A percentile compares a stretch with the other conserved stretches of the same genome.
Conservation (phyloP, 2,888 invertebrate genomes). For the Eilema sororculum region DNA sequence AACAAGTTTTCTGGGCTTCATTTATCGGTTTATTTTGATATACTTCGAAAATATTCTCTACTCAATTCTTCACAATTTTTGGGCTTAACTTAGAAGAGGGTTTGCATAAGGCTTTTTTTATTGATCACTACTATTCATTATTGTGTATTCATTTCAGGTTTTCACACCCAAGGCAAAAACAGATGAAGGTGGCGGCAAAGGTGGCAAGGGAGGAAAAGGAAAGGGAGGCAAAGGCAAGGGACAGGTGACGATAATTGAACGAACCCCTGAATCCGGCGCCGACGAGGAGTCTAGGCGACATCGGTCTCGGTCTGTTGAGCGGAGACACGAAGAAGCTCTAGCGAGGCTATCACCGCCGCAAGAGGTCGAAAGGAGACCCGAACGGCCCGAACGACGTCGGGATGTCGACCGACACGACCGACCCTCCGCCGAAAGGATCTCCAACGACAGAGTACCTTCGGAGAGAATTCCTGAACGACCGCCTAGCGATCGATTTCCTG, state of each 20-base stretch:
- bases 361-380: conserved; percentile 54
- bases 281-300: conserved; percentile 79
- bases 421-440: conserved; percentile 52
- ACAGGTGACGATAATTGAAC: conserved; percentile 91
- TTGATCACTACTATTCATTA: neutral
- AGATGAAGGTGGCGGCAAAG: conserved; percentile 91
- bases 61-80: too few species aligned
- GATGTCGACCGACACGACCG: conserved; percentile 63
- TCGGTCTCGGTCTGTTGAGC: conserved; percentile 69
- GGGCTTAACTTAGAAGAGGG: too few species aligned
- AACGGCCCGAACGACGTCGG: conserved; percentile 48
- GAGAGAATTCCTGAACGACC: conserved; percentile 49
- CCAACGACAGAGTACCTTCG: conserved; percentile 54
- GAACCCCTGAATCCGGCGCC: conserved; percentile 73
- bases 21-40: too few species aligned
- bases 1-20: too few species aligned
- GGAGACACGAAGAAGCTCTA: conserved; percentile 73
- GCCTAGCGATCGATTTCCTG: conserved; percentile 48
- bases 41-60: too few species aligned
- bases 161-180: conserved; percentile 85
- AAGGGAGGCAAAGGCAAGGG: conserved; percentile 91
- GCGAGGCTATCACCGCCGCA: conserved; percentile 74
- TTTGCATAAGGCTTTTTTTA: neutral
- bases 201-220: conserved; percentile 91
- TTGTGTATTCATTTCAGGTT: conserved; percentile 60